Base-by-base conservation (phyloP, 2,888 invertebrate species). In the Drosophila incognita region DNA sequence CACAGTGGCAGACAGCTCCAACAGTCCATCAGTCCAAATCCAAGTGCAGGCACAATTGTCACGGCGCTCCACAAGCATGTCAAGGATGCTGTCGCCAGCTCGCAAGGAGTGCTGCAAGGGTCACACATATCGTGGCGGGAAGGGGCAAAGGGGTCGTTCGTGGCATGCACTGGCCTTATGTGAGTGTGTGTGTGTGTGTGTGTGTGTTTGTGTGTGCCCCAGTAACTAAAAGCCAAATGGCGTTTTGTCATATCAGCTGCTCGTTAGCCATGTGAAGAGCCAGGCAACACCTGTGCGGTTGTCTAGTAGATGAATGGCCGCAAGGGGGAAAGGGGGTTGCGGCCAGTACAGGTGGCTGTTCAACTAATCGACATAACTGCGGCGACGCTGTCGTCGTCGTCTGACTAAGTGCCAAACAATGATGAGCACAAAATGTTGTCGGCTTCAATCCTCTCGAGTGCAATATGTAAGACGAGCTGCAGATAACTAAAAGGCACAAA, bases 401-500 rank as follows among this genome's bases (percentile, higher is more conserved):
- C 81, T 81, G 74, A 74, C 83, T 88, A 88, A 85, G 86, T 88
- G 89, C 70, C 78, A 86, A 88, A 88, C 84, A 85, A 85, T 85
- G 89, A 86, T 78, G 76, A 70, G 83, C 76, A 61, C 69, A 76
- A 76, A 78, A 80, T 80, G 78, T 57, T 73, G 74, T 64, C 64
- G 58, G 53, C 52, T 73, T 52, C 49, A 35, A 57, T 13, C 65
- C 59, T 38, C 61, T 52, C 38, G 61, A 58, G 76, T 67, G 76
- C 46, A 52, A 49, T 60, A 46, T 59, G 24, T 40, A 52, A 51
- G 71, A 52, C 35, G 42, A 51, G 57, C 53, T 38, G 49, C 61
- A 46, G 29, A 42, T 10, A n/a, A 6, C 38, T 31, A 33, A 49
- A n/a, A 31, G 36, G 31, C 10, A 38, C 15, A 21, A 46, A 24